phyloP scores from a whole-genome alignment of 2,113 vertebrate species.

The Xerus inauris region DNA sequence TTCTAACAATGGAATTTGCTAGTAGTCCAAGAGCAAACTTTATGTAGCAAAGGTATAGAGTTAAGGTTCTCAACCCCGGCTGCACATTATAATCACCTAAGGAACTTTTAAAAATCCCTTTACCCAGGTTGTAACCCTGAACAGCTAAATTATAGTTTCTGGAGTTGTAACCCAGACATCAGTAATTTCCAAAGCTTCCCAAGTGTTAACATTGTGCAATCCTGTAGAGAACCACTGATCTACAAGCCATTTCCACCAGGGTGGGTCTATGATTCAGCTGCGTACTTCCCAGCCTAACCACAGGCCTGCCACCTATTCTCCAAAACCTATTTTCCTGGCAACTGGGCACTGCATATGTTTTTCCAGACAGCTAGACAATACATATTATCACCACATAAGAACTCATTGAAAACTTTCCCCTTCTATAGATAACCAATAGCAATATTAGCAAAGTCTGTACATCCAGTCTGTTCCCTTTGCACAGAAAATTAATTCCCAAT shows the following conservation, averaged over 20 bases:
- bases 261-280: background rate
- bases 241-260: background rate
- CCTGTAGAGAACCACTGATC: background rate
- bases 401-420: background rate
- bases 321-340: conserved; percentile 36
- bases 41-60: background rate
- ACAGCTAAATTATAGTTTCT: background rate
- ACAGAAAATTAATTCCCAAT: conserved; percentile 49
- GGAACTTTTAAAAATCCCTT: background rate
- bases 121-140: background rate
- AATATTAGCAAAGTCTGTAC: background rate
- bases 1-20: background rate
- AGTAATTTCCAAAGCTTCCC: background rate
- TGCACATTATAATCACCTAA: background rate
- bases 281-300: background rate
- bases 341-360: background rate
- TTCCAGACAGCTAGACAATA: conserved; percentile 1
- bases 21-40: background rate
- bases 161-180: background rate
- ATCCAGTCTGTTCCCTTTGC: background rate
- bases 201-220: background rate
- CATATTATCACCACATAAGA: conserved; percentile 2
- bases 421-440: conserved; percentile 31
- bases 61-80: background rate
- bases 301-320: background rate